These are phyloP conservation scores for Nymphalis urticae DNA, from an alignment of 2,888 invertebrate species.

Conservation along the genomic window DNA sequence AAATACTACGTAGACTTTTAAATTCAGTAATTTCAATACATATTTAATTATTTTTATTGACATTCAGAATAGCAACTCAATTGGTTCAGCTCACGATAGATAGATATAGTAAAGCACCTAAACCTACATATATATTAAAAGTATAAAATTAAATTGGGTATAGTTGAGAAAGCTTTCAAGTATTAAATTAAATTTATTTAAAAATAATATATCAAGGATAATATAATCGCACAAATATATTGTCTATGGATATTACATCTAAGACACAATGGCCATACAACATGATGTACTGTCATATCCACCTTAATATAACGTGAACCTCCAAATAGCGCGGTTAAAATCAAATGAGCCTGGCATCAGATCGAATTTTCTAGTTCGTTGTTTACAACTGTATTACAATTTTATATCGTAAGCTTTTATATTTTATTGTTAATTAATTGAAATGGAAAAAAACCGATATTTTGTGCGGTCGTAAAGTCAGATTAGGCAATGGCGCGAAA, in stretches of 20 bases:
- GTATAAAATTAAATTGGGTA: too few relatives aligned
- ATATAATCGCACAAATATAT: too few relatives aligned
- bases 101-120: too few relatives aligned
- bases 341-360: slow-evolving; percentile 66
- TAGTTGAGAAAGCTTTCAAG: too few relatives aligned
- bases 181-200: too few relatives aligned
- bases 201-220: too few relatives aligned
- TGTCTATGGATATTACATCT: not conserved
- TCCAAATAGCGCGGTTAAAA: slow-evolving; percentile 47
- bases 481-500: slow-evolving; percentile 38
- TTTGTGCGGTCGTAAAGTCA: slow-evolving; percentile 27
- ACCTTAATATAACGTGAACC: slow-evolving; percentile 8
- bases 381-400: slow-evolving; percentile 79
- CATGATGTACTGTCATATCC: slow-evolving; percentile 23
- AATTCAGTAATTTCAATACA: too few relatives aligned
- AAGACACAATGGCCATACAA: not conserved
- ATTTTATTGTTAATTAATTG: slow-evolving; percentile 65
- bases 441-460: slow-evolving; percentile 46
- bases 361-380: slow-evolving; percentile 71
- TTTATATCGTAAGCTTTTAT: slow-evolving; percentile 72
- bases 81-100: too few relatives aligned
- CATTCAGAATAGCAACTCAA: too few relatives aligned
- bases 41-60: too few relatives aligned
- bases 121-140: too few relatives aligned
- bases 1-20: too few relatives aligned